Conservation (phyloP, 2,113 vertebrate genomes). For the Pelmatolapia mariae region DNA sequence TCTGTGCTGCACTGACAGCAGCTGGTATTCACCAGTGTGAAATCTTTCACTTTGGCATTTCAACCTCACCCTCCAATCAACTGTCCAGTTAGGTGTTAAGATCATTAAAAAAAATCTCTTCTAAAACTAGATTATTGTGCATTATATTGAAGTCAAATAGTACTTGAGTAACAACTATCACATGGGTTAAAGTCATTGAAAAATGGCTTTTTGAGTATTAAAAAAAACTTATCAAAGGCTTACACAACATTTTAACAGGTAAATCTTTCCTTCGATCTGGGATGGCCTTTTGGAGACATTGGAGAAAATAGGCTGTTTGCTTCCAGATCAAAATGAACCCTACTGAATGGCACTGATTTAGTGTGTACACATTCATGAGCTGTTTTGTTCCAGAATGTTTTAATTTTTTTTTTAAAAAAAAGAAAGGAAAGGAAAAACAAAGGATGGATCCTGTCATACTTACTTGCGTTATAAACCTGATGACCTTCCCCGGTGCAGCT, state of each 20-base stretch:
- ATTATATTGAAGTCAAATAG: background rate
- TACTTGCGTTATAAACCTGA: background rate
- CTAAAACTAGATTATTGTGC: background rate
- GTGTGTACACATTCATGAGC: background rate
- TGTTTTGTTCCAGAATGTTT: background rate
- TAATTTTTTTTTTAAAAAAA: background rate
- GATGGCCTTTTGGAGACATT: background rate
- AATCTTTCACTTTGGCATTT: background rate
- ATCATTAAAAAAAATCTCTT: background rate
- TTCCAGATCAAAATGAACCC: background rate
- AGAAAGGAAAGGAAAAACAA: background rate
- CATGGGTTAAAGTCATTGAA: background rate
- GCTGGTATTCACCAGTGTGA: background rate
- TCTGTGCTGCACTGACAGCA: background rate
- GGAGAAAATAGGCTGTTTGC: background rate
- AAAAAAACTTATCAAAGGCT: fast-evolving
- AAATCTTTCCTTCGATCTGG: background rate
- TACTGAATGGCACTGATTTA: background rate
- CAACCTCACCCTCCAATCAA: background rate
- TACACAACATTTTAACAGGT: background rate
- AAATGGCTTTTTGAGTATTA: background rate
- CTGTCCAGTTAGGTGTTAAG: background rate
- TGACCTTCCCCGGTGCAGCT: background rate
- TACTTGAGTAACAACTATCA: background rate
- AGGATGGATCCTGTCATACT: conserved; percentile 8